Percentiles rank a stretch among this genome's conserved stretches.
phyloP scores from a whole-genome alignment of 2,888 invertebrate species.

The Ommatoiulus sabulosus region DNA sequence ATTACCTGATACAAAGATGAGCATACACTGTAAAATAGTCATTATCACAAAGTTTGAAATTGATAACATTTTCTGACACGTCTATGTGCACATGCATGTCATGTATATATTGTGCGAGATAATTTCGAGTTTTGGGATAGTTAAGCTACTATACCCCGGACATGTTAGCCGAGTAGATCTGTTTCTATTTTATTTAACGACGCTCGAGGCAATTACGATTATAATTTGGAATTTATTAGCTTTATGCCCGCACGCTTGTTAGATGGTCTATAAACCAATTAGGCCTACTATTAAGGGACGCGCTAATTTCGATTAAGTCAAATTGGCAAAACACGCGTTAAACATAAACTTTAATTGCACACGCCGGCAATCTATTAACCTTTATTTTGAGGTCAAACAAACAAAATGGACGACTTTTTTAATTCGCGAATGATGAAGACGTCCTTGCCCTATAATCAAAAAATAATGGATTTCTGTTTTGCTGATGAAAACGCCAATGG shows the following conservation, averaged over 20 bases:
- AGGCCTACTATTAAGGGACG: neutral
- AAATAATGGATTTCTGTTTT: conserved; percentile 15
- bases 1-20: no score
- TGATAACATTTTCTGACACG: no score
- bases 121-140: no score
- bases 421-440: neutral
- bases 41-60: no score
- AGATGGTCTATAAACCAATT: neutral
- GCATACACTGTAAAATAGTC: no score
- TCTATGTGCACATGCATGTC: no score
- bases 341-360: neutral
- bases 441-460: conserved; percentile 9
- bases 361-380: neutral
- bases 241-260: neutral
- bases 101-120: no score
- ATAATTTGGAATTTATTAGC: no score
- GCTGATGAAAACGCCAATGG: neutral
- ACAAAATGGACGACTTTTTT: neutral
- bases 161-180: no score
- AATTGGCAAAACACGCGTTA: neutral
- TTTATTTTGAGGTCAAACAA: conserved; percentile 16
- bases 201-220: no score
- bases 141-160: no score
- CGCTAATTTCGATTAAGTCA: neutral
- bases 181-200: no score